Evolutionary conservation across 2,113 vertebrate species (phyloP), one percentile per base, ranked within the genome.

Genomic region (Lichenostomus cassidix): DNA sequence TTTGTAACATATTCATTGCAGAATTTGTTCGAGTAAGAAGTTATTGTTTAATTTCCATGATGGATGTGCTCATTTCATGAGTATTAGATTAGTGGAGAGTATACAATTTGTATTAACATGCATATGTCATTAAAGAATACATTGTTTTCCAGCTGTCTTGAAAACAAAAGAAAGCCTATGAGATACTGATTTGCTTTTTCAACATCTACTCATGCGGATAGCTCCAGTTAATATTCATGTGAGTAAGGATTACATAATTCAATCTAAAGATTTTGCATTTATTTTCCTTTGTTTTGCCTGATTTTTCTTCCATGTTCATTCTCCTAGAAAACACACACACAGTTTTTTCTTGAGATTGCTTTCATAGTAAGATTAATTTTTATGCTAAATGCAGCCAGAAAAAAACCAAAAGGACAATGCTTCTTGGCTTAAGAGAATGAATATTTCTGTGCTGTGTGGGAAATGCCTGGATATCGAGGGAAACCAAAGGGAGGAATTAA

Each of bases 21-120:
- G 93, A 93, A 96, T 97, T 97, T 95, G 94, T 91, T 90, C 80
- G 87, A 94, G 67, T 91, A 94, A 97, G 84, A 95, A 95, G 83
- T 94, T 97, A 92, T 95, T 90, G 69, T 77, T 95, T 96, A 95
- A 97, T 95, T 97, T 97, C 81, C 46, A 55, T 96, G 97, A 97
- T 94, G 90, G 96, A 98, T 96, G 79, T 93, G 89, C 96, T 98
- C 95, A 97, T 97, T 97, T 97, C 85, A 87, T 76, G 39, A 96
- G 80, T 95, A 97, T 95, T 97, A 96, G 92, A 96, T 97, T 96
- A 97, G 95, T 63, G 84, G 76, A 96, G 87, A 96, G 93, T 95
- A 96, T 92, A 95, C 93, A 87, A 83, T 96, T 97, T 96, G 90
- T 97, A 97, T 97, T 96, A 94, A 77, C 76, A 82, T 89, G 74